Evolutionary conservation across 1,140 invertebrate genomes (phyloP), one percentile per base, ranked within the genome.

Genomic region (Marisa cornuarietis): DNA sequence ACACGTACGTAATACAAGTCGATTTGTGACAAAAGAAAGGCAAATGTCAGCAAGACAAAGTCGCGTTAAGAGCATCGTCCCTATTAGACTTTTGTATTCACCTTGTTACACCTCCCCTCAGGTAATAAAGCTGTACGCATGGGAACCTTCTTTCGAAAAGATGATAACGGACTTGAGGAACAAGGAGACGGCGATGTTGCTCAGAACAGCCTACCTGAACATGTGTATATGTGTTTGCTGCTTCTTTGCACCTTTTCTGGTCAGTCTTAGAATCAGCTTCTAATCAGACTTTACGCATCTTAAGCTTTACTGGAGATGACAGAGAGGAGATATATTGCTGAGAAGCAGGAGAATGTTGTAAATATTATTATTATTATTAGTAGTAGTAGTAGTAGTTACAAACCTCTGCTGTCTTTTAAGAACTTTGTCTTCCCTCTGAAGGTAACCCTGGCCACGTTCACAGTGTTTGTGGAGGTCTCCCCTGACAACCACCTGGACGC

Each of bases 161-260:
- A 87, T 88, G 75, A 85, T 93, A 22, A 62, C 81, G 22, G 85
- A 83, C 79, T 84, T 88, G 11, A 51, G 87, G 76, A 76, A 84
- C 10, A 84, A 89, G 76, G 92, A 93, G 83, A 82, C 93, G 11
- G 82, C 82, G 11, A 84, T 92, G 51, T 81, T 93, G 26, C 85
- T 85, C 79, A 87, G 87, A 71, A 86, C 89, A 31, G 90, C 91
- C 6, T 91, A 91, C 79, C 79, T 92, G 5, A 89, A 87, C 79
- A 88, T 90, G 31, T 94, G 94, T n/a, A 96, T 95, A 24, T 96
- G 96, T 63, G 97, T 98, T 89, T 95, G 97, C 82, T 98, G 96
- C 96, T 95, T 95, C 5, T 97, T 95, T 91, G 96, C 96, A 11
- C 97, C 97, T 24, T 98, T 98, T 91, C 92, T 98, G 49, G 87